Percentiles rank a stretch among this genome's conserved stretches.
Conservation (phyloP, 1,140 invertebrate species). For the Drosophila carrolli region DNA sequence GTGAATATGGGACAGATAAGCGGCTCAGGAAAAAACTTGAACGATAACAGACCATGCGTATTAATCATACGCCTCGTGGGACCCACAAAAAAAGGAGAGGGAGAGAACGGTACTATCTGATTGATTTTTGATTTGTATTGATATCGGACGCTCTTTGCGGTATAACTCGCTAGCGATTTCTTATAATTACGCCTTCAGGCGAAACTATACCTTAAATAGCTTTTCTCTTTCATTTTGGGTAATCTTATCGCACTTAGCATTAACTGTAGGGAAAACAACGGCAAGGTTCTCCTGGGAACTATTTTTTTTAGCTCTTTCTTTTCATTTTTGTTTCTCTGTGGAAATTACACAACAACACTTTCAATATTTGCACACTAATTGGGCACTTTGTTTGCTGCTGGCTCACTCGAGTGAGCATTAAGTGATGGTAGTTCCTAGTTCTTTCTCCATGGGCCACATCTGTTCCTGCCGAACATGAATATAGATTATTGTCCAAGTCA, state of each 20-base stretch:
- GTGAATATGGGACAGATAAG: conserved; percentile 24
- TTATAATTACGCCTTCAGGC: conserved; percentile 18
- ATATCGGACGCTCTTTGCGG: conserved; percentile 1
- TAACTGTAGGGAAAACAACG: not conserved
- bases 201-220: conserved; percentile 11
- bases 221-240: not conserved
- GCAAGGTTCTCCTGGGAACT: conserved; percentile 26
- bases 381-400: conserved; percentile 63
- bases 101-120: conserved; percentile 2
- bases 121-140: conserved; percentile 48
- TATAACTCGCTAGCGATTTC: conserved; percentile 8
- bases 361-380: conserved; percentile 82
- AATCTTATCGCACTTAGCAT: conserved; percentile 43
- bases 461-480: conserved; percentile 60
- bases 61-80: conserved; percentile 43
- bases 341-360: conserved; percentile 61
- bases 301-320: conserved; percentile 11
- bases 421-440: conserved; percentile 39
- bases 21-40: not conserved
- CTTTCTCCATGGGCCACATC: conserved; percentile 5
- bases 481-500: conserved; percentile 70
- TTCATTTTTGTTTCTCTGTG: conserved; percentile 12
- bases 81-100: not conserved
- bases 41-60: conserved; percentile 26
- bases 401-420: conserved; percentile 55